Conservation (phyloP, 2,888 invertebrate species). For the Thyatira batis region DNA sequence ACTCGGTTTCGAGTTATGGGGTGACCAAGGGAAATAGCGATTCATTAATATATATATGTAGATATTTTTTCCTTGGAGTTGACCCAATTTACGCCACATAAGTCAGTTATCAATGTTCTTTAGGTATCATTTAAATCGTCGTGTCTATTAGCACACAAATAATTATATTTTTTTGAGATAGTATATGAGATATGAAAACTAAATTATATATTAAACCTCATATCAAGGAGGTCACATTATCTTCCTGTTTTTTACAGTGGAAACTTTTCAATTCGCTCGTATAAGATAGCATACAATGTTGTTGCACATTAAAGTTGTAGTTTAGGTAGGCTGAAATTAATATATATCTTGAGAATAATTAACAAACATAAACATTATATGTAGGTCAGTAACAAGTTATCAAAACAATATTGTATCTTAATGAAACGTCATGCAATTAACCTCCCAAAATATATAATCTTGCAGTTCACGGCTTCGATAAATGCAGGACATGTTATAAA, state of each 20-base stretch:
- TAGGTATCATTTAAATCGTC: no score
- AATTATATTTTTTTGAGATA: no score
- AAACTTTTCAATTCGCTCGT: neutral
- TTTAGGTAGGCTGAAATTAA: neutral
- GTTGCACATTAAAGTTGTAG: neutral
- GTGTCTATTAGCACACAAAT: no score
- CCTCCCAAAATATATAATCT: neutral
- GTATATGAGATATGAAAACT: no score
- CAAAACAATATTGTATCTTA: slow-evolving; percentile 6
- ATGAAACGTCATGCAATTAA: slow-evolving; percentile 5
- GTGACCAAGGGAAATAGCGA: no score
- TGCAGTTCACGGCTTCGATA: neutral
- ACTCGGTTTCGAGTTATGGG: no score
- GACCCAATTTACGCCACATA: no score
- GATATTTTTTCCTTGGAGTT: no score
- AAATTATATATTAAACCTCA: neutral
- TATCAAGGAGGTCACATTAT: neutral
- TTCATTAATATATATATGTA: no score
- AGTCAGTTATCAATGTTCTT: no score
- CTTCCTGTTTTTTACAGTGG: neutral
- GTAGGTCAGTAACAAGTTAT: slow-evolving; percentile 20
- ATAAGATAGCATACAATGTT: neutral
- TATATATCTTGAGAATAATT: neutral
- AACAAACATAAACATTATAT: neutral
- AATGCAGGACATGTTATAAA: neutral